These are phyloP conservation scores for Drosophila cyrtoloma DNA, from an alignment of 2,888 invertebrate genomes.

Conservation along the genomic window DNA sequence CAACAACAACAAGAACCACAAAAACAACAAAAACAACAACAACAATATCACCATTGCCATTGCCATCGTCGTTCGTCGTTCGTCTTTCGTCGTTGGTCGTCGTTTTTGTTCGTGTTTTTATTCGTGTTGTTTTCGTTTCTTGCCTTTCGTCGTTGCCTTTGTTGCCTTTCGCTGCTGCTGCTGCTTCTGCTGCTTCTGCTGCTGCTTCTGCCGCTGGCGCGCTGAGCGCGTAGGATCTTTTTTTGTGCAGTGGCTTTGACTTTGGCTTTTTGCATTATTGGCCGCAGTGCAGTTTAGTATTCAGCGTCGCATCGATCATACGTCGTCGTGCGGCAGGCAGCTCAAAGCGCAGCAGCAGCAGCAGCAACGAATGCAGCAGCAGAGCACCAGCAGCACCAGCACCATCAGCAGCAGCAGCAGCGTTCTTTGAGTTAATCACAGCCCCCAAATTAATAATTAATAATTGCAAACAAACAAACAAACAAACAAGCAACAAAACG, in stretches of 20 bases:
- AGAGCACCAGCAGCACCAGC: slow-evolving; percentile 5
- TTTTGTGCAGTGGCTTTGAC: slow-evolving; percentile 15
- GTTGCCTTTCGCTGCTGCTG: slow-evolving; percentile 30
- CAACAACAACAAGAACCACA: slow-evolving; percentile 27
- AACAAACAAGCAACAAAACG: background rate
- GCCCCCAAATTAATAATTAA: slow-evolving; percentile 2
- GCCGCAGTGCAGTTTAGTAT: slow-evolving; percentile 69
- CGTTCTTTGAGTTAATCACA: slow-evolving; percentile 9
- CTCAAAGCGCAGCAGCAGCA: slow-evolving; percentile 28
- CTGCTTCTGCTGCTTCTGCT: slow-evolving; percentile 18
- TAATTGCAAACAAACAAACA: background rate
- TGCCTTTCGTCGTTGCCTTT: slow-evolving; percentile 39
- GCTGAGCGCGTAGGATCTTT: slow-evolving; percentile 41
- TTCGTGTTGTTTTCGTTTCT: slow-evolving; percentile 29
- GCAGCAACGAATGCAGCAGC: slow-evolving; percentile 4
- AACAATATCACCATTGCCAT: slow-evolving; percentile 10
- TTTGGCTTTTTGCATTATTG: slow-evolving; percentile 16
- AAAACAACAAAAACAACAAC: slow-evolving; percentile 30
- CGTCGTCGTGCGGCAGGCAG: slow-evolving; percentile 73
- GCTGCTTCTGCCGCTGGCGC: slow-evolving; percentile 12
- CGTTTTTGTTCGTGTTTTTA: slow-evolving; percentile 30
- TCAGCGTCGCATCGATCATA: slow-evolving; percentile 75
- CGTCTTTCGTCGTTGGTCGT: slow-evolving; percentile 25
- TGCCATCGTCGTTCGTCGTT: slow-evolving; percentile 30
- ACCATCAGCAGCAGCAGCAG: slow-evolving; percentile 8